These are phyloP conservation scores for Cinclus cinclus DNA, from an alignment of 2,113 vertebrate genomes.

Conservation along the genomic window DNA sequence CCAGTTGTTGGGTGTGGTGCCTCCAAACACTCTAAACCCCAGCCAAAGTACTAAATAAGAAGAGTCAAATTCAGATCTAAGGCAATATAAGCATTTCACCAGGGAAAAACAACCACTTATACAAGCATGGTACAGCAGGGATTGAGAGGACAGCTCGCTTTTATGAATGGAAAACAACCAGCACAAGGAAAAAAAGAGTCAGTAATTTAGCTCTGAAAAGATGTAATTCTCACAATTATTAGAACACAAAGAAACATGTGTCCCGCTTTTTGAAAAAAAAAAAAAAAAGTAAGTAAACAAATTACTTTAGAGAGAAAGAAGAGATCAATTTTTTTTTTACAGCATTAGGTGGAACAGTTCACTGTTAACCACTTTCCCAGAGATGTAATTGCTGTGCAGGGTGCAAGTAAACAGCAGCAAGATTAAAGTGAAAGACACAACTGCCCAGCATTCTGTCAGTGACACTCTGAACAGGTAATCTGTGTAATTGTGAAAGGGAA, in stretches of 20 bases:
- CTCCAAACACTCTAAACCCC: neutral
- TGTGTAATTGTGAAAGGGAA: neutral
- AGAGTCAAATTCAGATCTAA: neutral
- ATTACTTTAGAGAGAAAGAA: neutral
- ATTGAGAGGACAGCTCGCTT: conserved; percentile 33
- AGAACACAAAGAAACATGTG: conserved; percentile 3
- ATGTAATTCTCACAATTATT: neutral
- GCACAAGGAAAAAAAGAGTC: neutral
- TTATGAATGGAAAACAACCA: conserved; percentile 8
- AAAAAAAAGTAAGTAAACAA: neutral
- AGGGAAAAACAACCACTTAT: conserved; percentile 4
- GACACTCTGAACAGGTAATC: neutral
- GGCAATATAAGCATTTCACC: neutral
- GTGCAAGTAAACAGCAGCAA: neutral
- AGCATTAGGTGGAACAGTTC: neutral
- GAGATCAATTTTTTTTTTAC: neutral
- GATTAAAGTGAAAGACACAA: neutral
- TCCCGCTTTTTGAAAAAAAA: neutral
- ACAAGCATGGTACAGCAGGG: neutral
- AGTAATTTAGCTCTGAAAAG: conserved; percentile 34
- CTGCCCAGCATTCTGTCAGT: neutral
- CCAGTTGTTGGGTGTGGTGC: neutral
- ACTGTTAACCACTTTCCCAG: neutral
- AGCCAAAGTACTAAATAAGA: neutral
- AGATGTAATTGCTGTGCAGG: neutral